Base-by-base conservation (phyloP, 1,140 invertebrate species). In the Dendrolimus punctatus region DNA sequence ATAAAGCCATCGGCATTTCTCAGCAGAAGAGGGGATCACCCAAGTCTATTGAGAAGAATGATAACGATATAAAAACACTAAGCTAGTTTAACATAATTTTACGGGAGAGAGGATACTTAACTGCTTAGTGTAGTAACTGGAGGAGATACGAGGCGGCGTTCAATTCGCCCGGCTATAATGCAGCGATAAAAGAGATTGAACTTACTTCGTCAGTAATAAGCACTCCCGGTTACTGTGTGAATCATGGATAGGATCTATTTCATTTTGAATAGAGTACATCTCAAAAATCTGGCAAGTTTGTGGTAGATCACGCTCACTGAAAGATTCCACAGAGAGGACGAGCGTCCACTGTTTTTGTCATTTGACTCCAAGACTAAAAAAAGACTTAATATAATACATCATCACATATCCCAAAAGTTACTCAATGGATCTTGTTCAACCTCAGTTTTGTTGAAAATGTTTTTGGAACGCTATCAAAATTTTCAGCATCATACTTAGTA, bases 161-260 rank as follows among this genome's bases (percentile, higher is more conserved):
- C 72, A 70, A 80, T 80, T 76, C 77, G 68, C 55, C 58, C 54
- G 58, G 63, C 73, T 73, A 74, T 78, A 81, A 78, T 70, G 62
- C 71, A 53, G 58, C 72, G 78, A 84, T 85, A 82, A 82, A 82
- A 80, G 68, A 81, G 76, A 85, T 85, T 81, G 77, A 80, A 77
- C 71, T 81, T 71, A 73, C 74, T 75, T 70, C 62, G 62, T 64
- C 66, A 62, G 71, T 76, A 79, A 78, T 80, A 80, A 78, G 75
- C 68, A 76, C 59, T 53, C 64, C 61, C 57, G 54, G 38, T 64
- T 75, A 55, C 68, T 64, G 46, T 59, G 51, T 53, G 67, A 65
- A 70, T 62, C 67, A 68, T 59, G 61, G 60, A 61, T 70, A 53
- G 59, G 55, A 49, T 64, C 64, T 58, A 46, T 69, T 68, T 68